Evolutionary conservation across 2,113 vertebrate species (phyloP).

Genomic region (Toxostoma redivivum): DNA sequence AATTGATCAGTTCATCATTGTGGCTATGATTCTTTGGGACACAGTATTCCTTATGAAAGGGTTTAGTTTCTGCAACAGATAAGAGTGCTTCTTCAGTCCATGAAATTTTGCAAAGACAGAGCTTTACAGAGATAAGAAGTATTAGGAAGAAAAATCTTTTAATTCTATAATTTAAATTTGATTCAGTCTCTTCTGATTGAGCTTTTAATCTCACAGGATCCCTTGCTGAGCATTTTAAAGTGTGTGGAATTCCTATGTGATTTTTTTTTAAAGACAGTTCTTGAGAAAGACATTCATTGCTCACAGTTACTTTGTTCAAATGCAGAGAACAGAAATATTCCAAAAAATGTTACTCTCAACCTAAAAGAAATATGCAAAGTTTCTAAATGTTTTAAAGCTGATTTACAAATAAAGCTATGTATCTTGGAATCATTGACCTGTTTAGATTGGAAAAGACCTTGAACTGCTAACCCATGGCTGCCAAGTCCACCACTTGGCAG

Average conservation of each 20-base stretch:
- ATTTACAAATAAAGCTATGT: neutral
- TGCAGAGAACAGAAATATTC: neutral
- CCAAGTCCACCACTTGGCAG: neutral
- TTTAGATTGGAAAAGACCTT: neutral
- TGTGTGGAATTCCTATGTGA: neutral
- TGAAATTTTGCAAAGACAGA: neutral
- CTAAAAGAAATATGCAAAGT: neutral
- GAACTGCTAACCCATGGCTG: neutral
- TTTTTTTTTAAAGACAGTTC: neutral
- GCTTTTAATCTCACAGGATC: neutral
- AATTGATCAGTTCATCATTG: neutral
- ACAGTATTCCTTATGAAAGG: neutral
- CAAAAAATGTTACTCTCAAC: neutral
- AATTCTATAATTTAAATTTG: constrained; percentile 8
- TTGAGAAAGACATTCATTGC: neutral
- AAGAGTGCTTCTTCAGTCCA: neutral
- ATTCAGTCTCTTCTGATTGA: neutral
- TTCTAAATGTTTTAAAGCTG: neutral
- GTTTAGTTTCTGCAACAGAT: neutral
- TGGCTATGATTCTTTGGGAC: neutral
- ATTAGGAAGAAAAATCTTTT: constrained; percentile 8
- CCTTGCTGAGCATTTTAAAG: neutral
- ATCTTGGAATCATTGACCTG: neutral
- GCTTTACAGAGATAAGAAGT: neutral
- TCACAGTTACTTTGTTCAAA: neutral